phyloP scores from a whole-genome alignment of 1,140 invertebrate species.

The Kradibia gibbosae region DNA sequence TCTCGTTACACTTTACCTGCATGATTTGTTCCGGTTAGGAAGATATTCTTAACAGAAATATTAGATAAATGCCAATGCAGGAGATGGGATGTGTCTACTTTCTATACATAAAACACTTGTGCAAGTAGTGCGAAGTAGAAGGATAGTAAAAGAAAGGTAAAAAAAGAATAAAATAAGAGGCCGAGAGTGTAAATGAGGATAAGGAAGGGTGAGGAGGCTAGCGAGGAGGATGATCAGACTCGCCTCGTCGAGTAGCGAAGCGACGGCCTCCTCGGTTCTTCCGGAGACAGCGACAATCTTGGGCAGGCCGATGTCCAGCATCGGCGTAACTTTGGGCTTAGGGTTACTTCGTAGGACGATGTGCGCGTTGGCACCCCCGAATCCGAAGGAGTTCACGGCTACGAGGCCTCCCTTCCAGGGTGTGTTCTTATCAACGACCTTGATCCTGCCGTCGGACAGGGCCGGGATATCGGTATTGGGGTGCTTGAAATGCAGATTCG shows the following conservation, averaged over 20 bases:
- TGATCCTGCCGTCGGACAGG: slow-evolving; percentile 87
- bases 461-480: slow-evolving; percentile 94
- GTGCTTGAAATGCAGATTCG: slow-evolving; percentile 89
- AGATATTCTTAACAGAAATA: too few relatives aligned
- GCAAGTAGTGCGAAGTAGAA: too few relatives aligned
- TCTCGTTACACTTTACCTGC: slow-evolving; percentile 70
- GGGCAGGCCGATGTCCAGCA: slow-evolving; percentile 74
- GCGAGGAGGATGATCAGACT: not conserved
- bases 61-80: too few relatives aligned
- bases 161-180: too few relatives aligned
- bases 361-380: slow-evolving; percentile 97
- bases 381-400: slow-evolving; percentile 96
- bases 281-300: slow-evolving; percentile 87
- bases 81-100: too few relatives aligned
- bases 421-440: slow-evolving; percentile 85
- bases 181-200: too few relatives aligned
- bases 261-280: slow-evolving; percentile 87
- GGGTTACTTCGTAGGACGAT: slow-evolving; percentile 86
- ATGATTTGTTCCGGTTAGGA: not conserved
- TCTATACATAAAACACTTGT: too few relatives aligned
- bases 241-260: slow-evolving; percentile 78
- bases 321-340: slow-evolving; percentile 77
- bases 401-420: slow-evolving; percentile 89
- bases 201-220: not conserved
- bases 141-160: too few relatives aligned